These are phyloP conservation scores for Psylliodes chrysocephalus DNA, from an alignment of 2,888 invertebrate species.

Conservation along the genomic window DNA sequence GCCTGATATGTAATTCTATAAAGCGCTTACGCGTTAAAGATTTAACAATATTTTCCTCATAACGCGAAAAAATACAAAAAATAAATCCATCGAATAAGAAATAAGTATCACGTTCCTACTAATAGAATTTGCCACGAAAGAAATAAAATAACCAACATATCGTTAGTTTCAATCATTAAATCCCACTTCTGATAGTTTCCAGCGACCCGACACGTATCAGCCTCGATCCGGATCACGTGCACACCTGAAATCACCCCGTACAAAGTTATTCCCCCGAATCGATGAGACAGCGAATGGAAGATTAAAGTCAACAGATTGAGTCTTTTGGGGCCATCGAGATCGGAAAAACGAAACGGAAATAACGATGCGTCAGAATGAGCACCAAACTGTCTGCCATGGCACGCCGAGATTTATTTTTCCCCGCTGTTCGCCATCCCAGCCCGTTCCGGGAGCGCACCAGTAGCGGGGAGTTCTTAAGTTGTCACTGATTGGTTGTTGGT, in stretches of 20 bases:
- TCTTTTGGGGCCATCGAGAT: conserved; percentile 54
- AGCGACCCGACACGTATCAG: background rate
- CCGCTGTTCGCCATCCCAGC: conserved; percentile 14
- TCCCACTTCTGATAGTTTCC: background rate
- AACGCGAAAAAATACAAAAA: too few species aligned
- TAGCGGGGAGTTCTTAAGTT: background rate
- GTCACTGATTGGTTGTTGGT: too few species aligned
- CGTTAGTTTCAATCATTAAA: background rate
- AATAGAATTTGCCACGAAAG: too few species aligned
- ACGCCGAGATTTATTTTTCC: conserved; percentile 53
- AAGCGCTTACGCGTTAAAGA: too few species aligned
- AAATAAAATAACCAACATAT: too few species aligned
- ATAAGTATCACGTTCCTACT: too few species aligned
- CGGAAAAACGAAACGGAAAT: conserved; percentile 56
- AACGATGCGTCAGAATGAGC: conserved; percentile 56
- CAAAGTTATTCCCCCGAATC: conserved; percentile 42
- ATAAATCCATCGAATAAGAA: too few species aligned
- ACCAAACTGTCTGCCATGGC: conserved; percentile 50
- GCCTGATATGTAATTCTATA: too few species aligned
- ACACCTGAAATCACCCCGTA: conserved; percentile 15
- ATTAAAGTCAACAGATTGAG: conserved; percentile 59
- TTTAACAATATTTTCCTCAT: too few species aligned
- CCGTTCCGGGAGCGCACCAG: background rate
- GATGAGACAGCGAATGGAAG: conserved; percentile 56
- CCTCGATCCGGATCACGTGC: background rate